phyloP scores from a whole-genome alignment of 2,113 vertebrate species.

The Microcebus tavaratra region DNA sequence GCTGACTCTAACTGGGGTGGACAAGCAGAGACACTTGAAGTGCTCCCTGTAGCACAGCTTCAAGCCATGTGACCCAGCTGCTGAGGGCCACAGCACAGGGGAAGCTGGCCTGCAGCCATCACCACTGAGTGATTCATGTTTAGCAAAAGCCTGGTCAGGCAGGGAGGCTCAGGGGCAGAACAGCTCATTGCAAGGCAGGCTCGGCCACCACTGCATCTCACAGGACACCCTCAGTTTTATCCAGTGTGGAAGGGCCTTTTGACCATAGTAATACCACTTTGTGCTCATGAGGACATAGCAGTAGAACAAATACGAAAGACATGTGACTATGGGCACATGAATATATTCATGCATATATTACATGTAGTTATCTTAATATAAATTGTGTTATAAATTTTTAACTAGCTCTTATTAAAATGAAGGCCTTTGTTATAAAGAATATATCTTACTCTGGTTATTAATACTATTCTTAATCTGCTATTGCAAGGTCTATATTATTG shows the following conservation, averaged over 20 bases:
- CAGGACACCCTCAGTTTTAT: neutral
- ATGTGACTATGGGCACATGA: neutral
- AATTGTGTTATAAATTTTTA: neutral
- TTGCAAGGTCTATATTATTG: neutral
- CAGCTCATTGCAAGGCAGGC: too few relatives aligned
- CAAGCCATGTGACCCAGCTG: neutral
- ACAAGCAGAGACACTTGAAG: neutral
- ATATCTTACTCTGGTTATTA: neutral
- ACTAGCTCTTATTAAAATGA: neutral
- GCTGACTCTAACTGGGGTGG: neutral
- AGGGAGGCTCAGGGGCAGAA: neutral
- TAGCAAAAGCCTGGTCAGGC: neutral
- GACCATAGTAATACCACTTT: neutral
- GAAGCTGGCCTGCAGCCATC: neutral
- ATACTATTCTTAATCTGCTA: neutral
- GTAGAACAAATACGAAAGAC: neutral
- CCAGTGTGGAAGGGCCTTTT: neutral
- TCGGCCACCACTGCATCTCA: neutral
- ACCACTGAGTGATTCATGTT: neutral
- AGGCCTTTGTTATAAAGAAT: neutral
- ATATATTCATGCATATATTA: neutral
- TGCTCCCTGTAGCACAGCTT: neutral
- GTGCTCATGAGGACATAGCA: neutral
- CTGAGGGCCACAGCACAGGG: neutral
- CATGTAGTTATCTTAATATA: neutral